A percentile compares a stretch with the other conserved stretches of the same genome.
Evolutionary conservation across 2,113 vertebrate genomes (phyloP).

Genomic region (Gila orcuttii): DNA sequence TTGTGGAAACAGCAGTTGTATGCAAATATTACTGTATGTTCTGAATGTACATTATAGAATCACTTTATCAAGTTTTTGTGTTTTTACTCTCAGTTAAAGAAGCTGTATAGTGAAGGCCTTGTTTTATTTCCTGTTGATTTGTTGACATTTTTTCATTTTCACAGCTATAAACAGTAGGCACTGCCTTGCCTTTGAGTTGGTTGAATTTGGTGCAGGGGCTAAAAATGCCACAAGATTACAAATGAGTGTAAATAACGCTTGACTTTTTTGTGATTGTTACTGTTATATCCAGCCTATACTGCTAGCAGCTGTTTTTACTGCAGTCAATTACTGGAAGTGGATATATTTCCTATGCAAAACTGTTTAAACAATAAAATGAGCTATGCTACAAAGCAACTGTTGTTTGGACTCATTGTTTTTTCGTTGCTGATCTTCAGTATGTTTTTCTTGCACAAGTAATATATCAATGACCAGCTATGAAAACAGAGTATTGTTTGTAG

Average conservation of each 20-base stretch:
- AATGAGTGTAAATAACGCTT: constrained; percentile 99
- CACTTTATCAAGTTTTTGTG: constrained; percentile 68
- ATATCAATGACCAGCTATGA: background rate
- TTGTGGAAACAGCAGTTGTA: constrained; percentile 75
- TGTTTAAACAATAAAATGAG: constrained; percentile 99
- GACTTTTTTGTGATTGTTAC: constrained; percentile 99
- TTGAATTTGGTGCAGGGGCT: constrained; percentile 85
- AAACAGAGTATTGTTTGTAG: background rate
- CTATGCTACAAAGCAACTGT: constrained; percentile 92
- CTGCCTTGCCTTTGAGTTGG: constrained; percentile 71
- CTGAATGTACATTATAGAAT: constrained; percentile 80
- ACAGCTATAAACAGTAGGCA: constrained; percentile 68
- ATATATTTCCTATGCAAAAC: constrained; percentile 99
- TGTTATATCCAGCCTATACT: constrained; percentile 99
- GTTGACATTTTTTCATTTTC: constrained; percentile 55
- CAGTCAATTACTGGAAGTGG: constrained; percentile 99
- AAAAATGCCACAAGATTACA: constrained; percentile 98
- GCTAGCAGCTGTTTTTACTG: constrained; percentile 99
- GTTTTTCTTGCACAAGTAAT: constrained; percentile 21
- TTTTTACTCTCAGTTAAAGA: constrained; percentile 75
- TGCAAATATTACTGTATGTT: constrained; percentile 79
- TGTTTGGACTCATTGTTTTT: constrained; percentile 68
- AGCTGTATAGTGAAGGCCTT: constrained; percentile 76
- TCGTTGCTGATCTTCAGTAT: background rate
- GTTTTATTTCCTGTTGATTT: constrained; percentile 52